Conservation (phyloP, 2,797 vertebrate species). For the Enteromius afrohamiltoni region DNA sequence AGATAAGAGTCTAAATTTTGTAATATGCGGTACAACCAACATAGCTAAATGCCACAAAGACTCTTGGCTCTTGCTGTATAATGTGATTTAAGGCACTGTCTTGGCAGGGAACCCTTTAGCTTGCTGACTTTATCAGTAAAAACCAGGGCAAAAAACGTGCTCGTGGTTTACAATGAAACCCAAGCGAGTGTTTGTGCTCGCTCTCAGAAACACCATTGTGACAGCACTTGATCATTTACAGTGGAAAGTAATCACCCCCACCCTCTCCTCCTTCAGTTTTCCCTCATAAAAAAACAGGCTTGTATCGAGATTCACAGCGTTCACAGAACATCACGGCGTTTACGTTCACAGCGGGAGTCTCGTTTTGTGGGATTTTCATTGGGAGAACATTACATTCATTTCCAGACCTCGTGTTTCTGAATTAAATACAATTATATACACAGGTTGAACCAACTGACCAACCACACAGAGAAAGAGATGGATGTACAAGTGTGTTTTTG, state of each 20-base stretch:
- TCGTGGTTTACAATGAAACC: slow-evolving; percentile 46
- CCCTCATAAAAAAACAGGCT: neutral
- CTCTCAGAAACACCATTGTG: slow-evolving; percentile 38
- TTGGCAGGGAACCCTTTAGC: slow-evolving; percentile 36
- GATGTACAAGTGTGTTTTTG: slow-evolving; percentile 19
- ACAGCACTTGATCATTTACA: slow-evolving; percentile 39
- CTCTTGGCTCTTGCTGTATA: slow-evolving; percentile 13
- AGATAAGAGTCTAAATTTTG: slow-evolving; percentile 45
- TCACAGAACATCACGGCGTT: neutral
- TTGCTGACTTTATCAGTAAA: slow-evolving; percentile 51
- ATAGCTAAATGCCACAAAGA: slow-evolving; percentile 41
- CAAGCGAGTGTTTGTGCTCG: slow-evolving; percentile 32
- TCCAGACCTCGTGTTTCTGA: slow-evolving; percentile 22
- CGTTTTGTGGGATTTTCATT: slow-evolving; percentile 10
- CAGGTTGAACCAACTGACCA: slow-evolving; percentile 49
- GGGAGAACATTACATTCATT: slow-evolving; percentile 23
- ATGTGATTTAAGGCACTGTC: slow-evolving; percentile 42
- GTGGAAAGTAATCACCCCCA: slow-evolving; percentile 29
- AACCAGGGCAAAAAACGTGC: slow-evolving; percentile 27
- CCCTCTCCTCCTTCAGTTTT: slow-evolving; percentile 15
- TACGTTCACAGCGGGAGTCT: neutral
- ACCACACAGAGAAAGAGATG: neutral
- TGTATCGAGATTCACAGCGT: slow-evolving; percentile 11
- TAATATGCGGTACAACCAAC: slow-evolving; percentile 25
- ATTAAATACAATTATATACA: slow-evolving; percentile 47